A percentile compares a stretch with the other conserved stretches of the same genome.
phyloP scores from a whole-genome alignment of 2,113 vertebrate species.

The Mandrillus leucophaeus region DNA sequence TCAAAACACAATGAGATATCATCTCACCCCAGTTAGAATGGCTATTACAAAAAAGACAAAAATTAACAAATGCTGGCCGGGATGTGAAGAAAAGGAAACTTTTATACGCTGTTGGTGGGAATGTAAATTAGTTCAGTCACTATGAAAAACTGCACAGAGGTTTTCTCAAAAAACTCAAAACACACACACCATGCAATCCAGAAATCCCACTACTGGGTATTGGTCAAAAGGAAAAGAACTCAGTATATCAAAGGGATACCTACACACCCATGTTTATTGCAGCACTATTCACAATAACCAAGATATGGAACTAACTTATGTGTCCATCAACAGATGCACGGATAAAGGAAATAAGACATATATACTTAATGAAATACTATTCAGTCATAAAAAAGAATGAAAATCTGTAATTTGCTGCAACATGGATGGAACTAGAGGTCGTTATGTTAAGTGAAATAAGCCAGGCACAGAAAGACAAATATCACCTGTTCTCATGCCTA shows the following conservation, averaged over 20 bases:
- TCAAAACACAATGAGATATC: not conserved
- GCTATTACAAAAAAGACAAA: not conserved
- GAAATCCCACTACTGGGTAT: not conserved
- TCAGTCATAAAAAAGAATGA: not conserved
- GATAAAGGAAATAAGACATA: not conserved
- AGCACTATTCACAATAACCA: not conserved
- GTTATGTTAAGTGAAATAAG: not conserved
- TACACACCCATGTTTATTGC: not conserved
- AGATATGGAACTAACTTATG: not conserved
- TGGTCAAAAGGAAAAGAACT: not conserved
- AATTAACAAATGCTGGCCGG: not conserved
- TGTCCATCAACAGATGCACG: not conserved
- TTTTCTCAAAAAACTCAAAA: not conserved
- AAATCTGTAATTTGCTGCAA: not conserved
- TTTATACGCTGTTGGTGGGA: not conserved
- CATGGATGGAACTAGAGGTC: not conserved
- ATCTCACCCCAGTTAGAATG: not conserved
- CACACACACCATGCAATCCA: not conserved
- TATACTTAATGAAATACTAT: not conserved
- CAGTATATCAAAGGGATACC: not conserved
- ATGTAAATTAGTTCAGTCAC: not conserved
- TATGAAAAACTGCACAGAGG: not conserved
- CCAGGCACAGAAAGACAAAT: not conserved
- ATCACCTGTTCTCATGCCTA: not conserved
- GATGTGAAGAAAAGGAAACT: not conserved